phyloP scores from a whole-genome alignment of 2,113 vertebrate genomes.

The Antechinus flavipes region DNA sequence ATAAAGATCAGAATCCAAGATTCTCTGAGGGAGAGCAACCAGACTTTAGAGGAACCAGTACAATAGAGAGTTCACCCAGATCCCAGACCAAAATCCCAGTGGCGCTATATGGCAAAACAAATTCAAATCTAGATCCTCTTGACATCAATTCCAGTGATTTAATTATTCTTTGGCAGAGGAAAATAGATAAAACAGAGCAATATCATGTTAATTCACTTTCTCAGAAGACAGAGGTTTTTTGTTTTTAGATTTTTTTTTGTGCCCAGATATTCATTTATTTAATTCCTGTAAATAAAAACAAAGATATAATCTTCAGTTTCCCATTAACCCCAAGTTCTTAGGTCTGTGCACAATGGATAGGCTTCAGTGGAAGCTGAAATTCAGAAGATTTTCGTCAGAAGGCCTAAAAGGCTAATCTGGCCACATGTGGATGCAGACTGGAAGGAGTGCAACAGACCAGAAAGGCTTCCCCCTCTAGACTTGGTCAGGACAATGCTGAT shows the following conservation, averaged over 20 bases:
- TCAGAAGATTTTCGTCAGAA: not conserved
- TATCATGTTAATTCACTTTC: not conserved
- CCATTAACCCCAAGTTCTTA: not conserved
- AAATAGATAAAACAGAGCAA: not conserved
- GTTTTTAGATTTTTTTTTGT: not conserved
- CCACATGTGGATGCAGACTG: fast-evolving
- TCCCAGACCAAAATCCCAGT: not conserved
- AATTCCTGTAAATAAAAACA: not conserved
- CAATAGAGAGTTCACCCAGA: not conserved
- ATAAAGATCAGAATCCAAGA: slow-evolving; percentile 6
- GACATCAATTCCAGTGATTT: too few relatives aligned
- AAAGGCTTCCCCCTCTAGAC: not conserved
- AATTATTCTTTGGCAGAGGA: too few relatives aligned
- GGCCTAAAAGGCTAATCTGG: not conserved
- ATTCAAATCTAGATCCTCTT: too few relatives aligned
- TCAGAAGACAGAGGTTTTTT: not conserved
- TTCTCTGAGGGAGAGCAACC: not conserved
- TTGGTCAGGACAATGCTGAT: not conserved
- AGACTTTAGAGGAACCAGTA: too few relatives aligned
- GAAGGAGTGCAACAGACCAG: not conserved
- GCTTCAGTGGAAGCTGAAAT: not conserved
- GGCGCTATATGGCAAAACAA: slow-evolving; percentile 1
- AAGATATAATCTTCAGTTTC: not conserved
- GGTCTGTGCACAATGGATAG: not conserved
- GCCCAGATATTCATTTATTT: not conserved